Conservation (phyloP, 1,140 invertebrate genomes). For the Piezodorus guildinii region DNA sequence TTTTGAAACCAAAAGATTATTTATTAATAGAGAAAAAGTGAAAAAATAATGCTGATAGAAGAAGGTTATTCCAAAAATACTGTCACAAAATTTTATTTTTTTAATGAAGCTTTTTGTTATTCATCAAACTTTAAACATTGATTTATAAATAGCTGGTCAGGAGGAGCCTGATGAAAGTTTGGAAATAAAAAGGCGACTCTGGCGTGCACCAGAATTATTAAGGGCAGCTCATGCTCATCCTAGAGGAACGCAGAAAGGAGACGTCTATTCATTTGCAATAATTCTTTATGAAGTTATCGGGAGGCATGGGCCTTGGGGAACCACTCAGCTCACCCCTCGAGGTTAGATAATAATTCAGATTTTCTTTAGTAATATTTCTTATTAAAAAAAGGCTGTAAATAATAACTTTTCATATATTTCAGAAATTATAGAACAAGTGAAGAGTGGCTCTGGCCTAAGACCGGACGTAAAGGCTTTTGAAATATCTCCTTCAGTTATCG, state of each 20-base stretch:
- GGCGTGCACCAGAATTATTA: slow-evolving; percentile 57
- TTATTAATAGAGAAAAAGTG: too few species aligned
- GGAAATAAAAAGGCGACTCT: slow-evolving; percentile 42
- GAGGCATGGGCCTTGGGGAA: slow-evolving; percentile 55
- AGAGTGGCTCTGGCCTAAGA: slow-evolving; percentile 29
- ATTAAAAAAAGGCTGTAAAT: too few species aligned
- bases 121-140: background rate
- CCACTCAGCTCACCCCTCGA: slow-evolving; percentile 41
- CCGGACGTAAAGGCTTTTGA: slow-evolving; percentile 32
- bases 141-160: slow-evolving; percentile 36
- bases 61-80: too few species aligned
- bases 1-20: too few species aligned
- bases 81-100: too few species aligned
- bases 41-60: too few species aligned
- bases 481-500: slow-evolving; percentile 36
- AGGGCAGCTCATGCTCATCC: slow-evolving; percentile 32
- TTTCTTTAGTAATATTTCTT: too few species aligned
- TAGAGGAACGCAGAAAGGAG: slow-evolving; percentile 57
- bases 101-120: too few species aligned
- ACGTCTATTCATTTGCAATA: slow-evolving; percentile 57
- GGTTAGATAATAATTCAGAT: slow-evolving; percentile 36
- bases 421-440: slow-evolving; percentile 29
- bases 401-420: background rate
- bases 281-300: slow-evolving; percentile 60
- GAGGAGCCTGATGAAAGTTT: slow-evolving; percentile 39